Conservation (phyloP, 2,888 invertebrate species). For the Sminthurides aquaticus region DNA sequence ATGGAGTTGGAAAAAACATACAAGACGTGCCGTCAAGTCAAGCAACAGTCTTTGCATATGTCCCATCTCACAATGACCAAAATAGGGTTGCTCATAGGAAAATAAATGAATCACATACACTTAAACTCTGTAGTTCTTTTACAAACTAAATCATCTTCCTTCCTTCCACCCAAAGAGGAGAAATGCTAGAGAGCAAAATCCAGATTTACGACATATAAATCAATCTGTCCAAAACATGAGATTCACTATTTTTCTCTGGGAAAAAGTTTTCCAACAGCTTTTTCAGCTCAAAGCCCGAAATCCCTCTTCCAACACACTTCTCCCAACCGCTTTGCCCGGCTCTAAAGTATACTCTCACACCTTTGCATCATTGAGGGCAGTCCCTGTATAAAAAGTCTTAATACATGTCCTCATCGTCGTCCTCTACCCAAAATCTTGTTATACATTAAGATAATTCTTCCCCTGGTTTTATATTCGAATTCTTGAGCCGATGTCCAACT, state of each 20-base stretch:
- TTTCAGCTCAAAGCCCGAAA: neutral
- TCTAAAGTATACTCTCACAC: too few relatives aligned
- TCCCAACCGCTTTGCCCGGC: too few relatives aligned
- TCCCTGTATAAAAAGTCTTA: too few relatives aligned
- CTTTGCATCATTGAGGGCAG: too few relatives aligned
- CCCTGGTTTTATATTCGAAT: neutral
- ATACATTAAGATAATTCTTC: neutral
- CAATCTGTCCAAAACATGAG: conserved; percentile 29
- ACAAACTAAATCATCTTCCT: neutral
- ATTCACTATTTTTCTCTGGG: conserved; percentile 7
- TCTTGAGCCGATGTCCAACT: neutral
- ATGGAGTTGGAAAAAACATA: too few relatives aligned
- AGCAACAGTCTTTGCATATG: too few relatives aligned
- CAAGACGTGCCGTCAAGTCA: too few relatives aligned
- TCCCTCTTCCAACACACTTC: too few relatives aligned
- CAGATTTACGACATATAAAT: conserved; percentile 30
- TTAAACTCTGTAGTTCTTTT: neutral
- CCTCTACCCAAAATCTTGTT: neutral
- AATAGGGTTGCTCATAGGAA: too few relatives aligned
- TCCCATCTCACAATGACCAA: too few relatives aligned
- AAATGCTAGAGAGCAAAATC: conserved; percentile 13
- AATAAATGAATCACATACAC: neutral
- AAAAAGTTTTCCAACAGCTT: neutral
- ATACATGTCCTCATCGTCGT: too few relatives aligned
- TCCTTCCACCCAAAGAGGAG: neutral